Percentiles rank a stretch among this genome's conserved stretches.
Evolutionary conservation across 1,140 invertebrate species (phyloP).

Genomic region (Temnothorax longispinosus): DNA sequence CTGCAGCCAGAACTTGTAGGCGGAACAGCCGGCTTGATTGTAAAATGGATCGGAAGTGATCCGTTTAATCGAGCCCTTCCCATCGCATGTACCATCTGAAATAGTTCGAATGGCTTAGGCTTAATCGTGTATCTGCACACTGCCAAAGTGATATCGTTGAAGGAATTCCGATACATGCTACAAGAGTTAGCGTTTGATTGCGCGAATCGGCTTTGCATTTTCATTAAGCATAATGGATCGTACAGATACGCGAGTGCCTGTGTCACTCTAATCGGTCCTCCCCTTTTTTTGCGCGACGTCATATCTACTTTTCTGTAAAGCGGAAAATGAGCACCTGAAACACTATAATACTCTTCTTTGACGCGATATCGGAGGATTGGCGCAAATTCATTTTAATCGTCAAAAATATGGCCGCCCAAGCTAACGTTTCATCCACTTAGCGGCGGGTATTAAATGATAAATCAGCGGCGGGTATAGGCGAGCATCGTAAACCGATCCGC

Average conservation of each 20-base stretch:
- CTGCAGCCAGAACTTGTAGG: conserved; percentile 13
- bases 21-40: conserved; percentile 51
- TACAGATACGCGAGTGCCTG: background rate
- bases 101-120: conserved; percentile 74
- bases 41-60: conserved; percentile 65
- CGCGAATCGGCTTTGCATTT: conserved; percentile 52
- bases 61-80: conserved; percentile 73
- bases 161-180: conserved; percentile 65
- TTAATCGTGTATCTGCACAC: conserved; percentile 61
- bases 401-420: conserved; percentile 36
- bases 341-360: conserved; percentile 15
- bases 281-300: background rate
- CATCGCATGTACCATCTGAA: conserved; percentile 71
- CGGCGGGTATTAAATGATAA: conserved; percentile 57
- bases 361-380: conserved; percentile 28
- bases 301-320: background rate
- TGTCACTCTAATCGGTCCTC: background rate
- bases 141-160: conserved; percentile 44
- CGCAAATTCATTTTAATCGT: conserved; percentile 45
- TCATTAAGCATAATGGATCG: conserved; percentile 24
- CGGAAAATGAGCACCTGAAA: background rate
- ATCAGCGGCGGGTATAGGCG: conserved; percentile 29
- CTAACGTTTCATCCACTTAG: conserved; percentile 49
- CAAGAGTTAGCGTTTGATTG: conserved; percentile 61
- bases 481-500: conserved; percentile 48